These are phyloP conservation scores for Glossophaga mutica DNA, from an alignment of 2,797 vertebrate genomes.

Conservation along the genomic window DNA sequence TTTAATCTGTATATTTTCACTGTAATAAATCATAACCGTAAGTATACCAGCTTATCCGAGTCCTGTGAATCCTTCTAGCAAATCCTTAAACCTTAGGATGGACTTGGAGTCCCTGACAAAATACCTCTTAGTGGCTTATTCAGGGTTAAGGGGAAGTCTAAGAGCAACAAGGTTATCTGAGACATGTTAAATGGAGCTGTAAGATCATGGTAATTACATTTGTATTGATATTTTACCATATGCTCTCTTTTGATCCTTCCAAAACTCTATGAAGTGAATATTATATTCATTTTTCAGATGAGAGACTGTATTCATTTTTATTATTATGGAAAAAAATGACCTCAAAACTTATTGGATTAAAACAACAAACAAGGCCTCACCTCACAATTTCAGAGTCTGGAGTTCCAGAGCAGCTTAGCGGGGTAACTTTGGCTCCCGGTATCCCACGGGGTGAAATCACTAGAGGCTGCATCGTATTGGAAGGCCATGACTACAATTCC, in stretches of 20 bases:
- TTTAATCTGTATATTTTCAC: not conserved
- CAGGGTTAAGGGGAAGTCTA: not conserved
- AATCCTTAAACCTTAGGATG: not conserved
- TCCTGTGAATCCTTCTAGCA: not conserved
- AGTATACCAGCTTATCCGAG: not conserved
- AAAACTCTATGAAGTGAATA: not conserved
- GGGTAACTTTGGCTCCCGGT: not conserved
- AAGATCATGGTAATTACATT: not conserved
- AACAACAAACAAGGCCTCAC: not conserved
- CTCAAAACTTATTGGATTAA: not conserved
- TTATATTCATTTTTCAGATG: not conserved
- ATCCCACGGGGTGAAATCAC: not conserved
- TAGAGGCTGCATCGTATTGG: accelerated
- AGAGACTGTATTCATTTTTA: not conserved
- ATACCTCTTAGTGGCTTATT: not conserved
- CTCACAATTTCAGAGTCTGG: not conserved
- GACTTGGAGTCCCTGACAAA: not conserved
- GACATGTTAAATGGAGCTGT: not conserved
- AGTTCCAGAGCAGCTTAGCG: not conserved
- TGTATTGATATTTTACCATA: not conserved
- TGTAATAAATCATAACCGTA: not conserved
- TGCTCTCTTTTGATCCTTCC: not conserved
- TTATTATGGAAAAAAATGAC: not conserved
- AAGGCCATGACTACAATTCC: not conserved
- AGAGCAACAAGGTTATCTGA: not conserved